A percentile compares a stretch with the other conserved stretches of the same genome.
phyloP scores from a whole-genome alignment of 1,140 invertebrate genomes.

The Microplitis mediator region DNA sequence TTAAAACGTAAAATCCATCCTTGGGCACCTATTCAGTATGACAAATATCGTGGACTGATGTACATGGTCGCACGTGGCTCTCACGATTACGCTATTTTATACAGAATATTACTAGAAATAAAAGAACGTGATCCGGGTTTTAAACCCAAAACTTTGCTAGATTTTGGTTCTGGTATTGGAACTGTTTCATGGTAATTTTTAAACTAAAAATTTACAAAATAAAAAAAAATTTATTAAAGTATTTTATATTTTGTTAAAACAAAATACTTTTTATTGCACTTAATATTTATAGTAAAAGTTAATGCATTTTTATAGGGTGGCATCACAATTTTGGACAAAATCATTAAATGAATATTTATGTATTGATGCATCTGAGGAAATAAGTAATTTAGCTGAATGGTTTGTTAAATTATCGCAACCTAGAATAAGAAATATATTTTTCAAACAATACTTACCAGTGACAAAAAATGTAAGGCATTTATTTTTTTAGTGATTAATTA shows the following conservation, averaged over 20 bases:
- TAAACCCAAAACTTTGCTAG: slow-evolving; percentile 77
- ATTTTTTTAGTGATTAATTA: too few species aligned
- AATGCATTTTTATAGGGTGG: slow-evolving; percentile 67
- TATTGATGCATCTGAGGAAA: slow-evolving; percentile 78
- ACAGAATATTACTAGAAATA: slow-evolving; percentile 78
- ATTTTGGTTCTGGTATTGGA: slow-evolving; percentile 90
- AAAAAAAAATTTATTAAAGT: too few species aligned
- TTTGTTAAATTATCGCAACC: slow-evolving; percentile 70
- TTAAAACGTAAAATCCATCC: slow-evolving; percentile 68
- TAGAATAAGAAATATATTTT: slow-evolving; percentile 67
- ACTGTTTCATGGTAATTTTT: slow-evolving; percentile 75
- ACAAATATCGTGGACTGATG: slow-evolving; percentile 66
- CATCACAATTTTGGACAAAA: slow-evolving; percentile 72
- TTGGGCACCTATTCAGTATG: slow-evolving; percentile 76
- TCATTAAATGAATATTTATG: slow-evolving; percentile 80
- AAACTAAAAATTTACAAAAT: not conserved
- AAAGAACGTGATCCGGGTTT: slow-evolving; percentile 69
- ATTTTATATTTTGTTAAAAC: too few species aligned
- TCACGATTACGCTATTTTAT: slow-evolving; percentile 76
- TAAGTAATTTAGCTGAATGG: slow-evolving; percentile 79
- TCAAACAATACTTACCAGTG: slow-evolving; percentile 81
- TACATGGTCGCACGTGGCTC: slow-evolving; percentile 75
- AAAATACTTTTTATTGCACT: too few species aligned
- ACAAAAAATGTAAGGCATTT: slow-evolving; percentile 30
- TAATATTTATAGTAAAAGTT: too few species aligned